Conservation (phyloP, 1,140 invertebrate species). For the Popillia japonica region DNA sequence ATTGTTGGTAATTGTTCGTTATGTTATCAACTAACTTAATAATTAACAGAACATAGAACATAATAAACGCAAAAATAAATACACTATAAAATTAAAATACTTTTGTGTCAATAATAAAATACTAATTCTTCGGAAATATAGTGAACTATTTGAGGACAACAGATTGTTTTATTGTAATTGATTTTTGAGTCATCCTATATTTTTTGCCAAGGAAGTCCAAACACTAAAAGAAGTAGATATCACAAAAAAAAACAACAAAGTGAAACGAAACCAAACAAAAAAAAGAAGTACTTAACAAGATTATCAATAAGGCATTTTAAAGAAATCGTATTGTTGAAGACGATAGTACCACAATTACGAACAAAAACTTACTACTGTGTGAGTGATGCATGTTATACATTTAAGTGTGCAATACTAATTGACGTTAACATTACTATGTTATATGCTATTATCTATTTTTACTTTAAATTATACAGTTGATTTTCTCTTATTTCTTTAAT, state of each 20-base stretch:
- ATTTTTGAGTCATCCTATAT: constrained; percentile 8
- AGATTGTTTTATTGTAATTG: constrained; percentile 10
- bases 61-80: constrained; percentile 22
- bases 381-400: constrained; percentile 25
- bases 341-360: constrained; percentile 20
- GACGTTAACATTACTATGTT: constrained; percentile 30
- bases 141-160: constrained; percentile 17
- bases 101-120: constrained; percentile 19
- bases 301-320: constrained; percentile 31
- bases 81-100: constrained; percentile 35
- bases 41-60: constrained; percentile 21
- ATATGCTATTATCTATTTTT: constrained; percentile 6
- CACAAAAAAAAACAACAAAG: constrained; percentile 42
- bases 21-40: constrained; percentile 40
- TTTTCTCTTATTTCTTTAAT: constrained; percentile 41
- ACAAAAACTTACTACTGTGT: neutral
- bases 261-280: constrained; percentile 48
- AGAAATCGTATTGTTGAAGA: neutral
- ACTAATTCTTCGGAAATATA: neutral
- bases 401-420: constrained; percentile 38
- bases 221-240: constrained; percentile 44
- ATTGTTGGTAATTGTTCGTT: constrained; percentile 58
- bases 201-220: constrained; percentile 43
- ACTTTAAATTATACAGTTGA: constrained; percentile 21
- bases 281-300: too few species aligned